Conservation (phyloP, 1,140 invertebrate species). For the Paraescarpia echinospica region DNA sequence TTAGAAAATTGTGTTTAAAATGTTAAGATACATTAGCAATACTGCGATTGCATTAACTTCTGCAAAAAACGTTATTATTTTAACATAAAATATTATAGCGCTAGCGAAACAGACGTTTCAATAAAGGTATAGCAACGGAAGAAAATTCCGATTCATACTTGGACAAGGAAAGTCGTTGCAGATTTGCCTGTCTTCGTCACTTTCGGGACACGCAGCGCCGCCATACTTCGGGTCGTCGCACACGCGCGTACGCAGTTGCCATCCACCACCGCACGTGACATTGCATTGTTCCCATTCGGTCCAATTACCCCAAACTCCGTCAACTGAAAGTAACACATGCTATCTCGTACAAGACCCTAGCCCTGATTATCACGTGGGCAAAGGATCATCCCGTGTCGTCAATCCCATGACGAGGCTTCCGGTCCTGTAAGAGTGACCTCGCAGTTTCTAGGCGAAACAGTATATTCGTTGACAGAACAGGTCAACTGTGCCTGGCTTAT, state of each 20-base stretch:
- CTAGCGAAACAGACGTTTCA: not conserved
- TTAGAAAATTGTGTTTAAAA: not conserved
- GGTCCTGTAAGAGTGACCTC: too few species aligned
- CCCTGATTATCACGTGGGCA: not conserved
- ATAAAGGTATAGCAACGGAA: not conserved
- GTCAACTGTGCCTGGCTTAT: too few species aligned
- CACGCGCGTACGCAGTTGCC: conserved; percentile 25
- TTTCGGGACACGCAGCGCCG: conserved; percentile 22
- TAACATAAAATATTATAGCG: too few species aligned
- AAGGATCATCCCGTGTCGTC: not conserved
- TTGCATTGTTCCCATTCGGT: conserved; percentile 31
- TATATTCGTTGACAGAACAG: too few species aligned
- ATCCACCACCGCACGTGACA: conserved; percentile 38
- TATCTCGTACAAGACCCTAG: not conserved
- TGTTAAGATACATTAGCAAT: too few species aligned
- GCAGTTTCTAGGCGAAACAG: not conserved
- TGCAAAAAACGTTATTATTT: too few species aligned
- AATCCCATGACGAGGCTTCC: not conserved
- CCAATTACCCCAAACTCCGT: conserved; percentile 38
- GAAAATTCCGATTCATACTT: not conserved
- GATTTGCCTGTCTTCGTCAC: conserved; percentile 30
- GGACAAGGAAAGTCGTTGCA: conserved; percentile 32
- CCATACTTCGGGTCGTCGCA: conserved; percentile 36
- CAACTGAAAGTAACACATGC: conserved; percentile 31
- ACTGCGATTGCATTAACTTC: too few species aligned